Base-by-base conservation (phyloP, 1,140 invertebrate species). In the Hyles euphorbiae region DNA sequence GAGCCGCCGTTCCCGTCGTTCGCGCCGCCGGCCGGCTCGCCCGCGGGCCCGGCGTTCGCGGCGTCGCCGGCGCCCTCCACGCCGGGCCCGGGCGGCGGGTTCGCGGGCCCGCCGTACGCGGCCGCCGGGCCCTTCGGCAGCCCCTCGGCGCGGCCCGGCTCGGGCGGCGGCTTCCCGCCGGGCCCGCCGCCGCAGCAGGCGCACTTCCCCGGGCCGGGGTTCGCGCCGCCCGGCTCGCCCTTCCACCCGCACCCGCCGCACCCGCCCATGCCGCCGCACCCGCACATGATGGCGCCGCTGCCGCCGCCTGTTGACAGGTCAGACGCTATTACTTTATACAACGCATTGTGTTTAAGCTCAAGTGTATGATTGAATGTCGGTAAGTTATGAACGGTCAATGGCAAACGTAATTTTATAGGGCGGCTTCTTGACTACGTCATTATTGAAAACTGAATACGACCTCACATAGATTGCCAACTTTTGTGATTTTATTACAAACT, bases 241-340 rank as follows among this genome's bases (percentile, higher is more conserved):
- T 87, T 87, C 63, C 83, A 87, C 68, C 81, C 81, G 55, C 82
- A 84, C 65, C 67, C 81, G 54, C 80, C 82, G 57, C 84, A 85
- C 64, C 81, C 82, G 57, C 78, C 80, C 44, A 80, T 83, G 83
- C 81, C 81, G 52, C 81, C 81, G 56, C 84, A 87, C 60, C 84
- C 84, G 49, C 84, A 87, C 63, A 87, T 87, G 84, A 87, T 87
- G 83, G 83, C 84, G 65, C 84, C 84, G 12, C 63, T 87, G 40
- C 84, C 84, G 66, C 84, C 84, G 33, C 84, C 83, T 61, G 84
- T 87, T 65, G 84, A 87, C 76, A 87, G 84, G 82, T 85, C 22
- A 74, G 80, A 61, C 22, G 22, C 22, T 22, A 22, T 22, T 22
- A 22, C 22, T 22, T 22, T 22, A 22, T 22, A 1, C 22, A 22